Evolutionary conservation across 2,113 vertebrate genomes (phyloP), one percentile per base, ranked within the genome.

Genomic region (Lophura nycthemera): DNA sequence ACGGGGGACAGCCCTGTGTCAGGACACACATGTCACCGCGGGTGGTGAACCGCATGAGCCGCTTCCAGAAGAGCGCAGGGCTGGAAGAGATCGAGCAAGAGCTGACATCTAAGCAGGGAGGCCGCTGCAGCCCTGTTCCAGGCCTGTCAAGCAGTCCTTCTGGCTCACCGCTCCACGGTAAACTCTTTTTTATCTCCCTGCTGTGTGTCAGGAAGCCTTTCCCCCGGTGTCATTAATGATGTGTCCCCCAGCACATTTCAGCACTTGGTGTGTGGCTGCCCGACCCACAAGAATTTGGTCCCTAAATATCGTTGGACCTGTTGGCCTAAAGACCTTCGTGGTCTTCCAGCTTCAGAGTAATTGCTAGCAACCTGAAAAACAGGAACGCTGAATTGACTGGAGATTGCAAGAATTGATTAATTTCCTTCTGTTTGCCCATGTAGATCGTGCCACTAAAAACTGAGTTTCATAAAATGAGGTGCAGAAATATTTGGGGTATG

Each of bases 21-120:
- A 98, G 99, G 19, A 99, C 99, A 0, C 99, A 99, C 92, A 99
- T 99, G 98, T 99, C 99, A 7, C 99, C 99, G 0, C 98, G 99
- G 1, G 99, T 99, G 34, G 99, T 99, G 54, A 99, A 99, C 94
- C 98, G 99, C 86, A 99, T 99, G 98, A 99, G 99, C 88, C 99
- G 99, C 75, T 99, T 99, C 97, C 99, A 99, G 90, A 99, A 99
- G 97, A 99, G 99, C 9, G 99, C 99, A 0, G 99, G 99, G 27
- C 96, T 99, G 93, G 99, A 99, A 94, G 99, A 99, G 95, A 99
- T 99, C 11, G 99, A 99, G 77, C 99, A 99, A 93, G 99, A 99
- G 96, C 98, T 99, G 93, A 99, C 98, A 0, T 98, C 98, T 10
- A 99, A 99, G 88, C 98, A 98, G 98, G 97, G 98, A 27, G 97